Conservation (phyloP, 2,888 invertebrate species). For the Tromatobia lineatoria region DNA sequence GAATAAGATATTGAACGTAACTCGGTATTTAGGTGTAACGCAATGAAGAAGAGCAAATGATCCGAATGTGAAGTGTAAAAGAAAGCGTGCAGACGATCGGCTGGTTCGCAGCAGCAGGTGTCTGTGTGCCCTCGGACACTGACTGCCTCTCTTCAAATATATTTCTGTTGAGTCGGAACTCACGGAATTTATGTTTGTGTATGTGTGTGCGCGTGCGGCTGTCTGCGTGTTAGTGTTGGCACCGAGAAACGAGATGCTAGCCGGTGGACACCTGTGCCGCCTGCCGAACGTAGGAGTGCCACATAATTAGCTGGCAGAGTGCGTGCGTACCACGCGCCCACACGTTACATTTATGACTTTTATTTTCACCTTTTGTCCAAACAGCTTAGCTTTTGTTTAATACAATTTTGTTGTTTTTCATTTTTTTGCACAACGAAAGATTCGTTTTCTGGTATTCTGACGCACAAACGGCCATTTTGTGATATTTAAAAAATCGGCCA, state of each 20-base stretch:
- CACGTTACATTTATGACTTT: conserved; percentile 43
- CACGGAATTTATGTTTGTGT: conserved; percentile 36
- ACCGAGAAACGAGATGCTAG: conserved; percentile 68
- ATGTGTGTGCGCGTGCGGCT: background rate
- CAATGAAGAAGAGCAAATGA: conserved; percentile 7
- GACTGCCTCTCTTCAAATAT: conserved; percentile 43
- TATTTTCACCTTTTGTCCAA: conserved; percentile 1
- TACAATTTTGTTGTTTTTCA: background rate
- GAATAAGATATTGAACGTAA: conserved; percentile 1
- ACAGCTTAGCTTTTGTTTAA: background rate
- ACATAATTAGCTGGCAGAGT: conserved; percentile 75
- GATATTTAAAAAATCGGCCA: background rate
- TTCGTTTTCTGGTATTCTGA: background rate
- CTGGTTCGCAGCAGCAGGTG: conserved; percentile 60
- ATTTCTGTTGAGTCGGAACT: conserved; percentile 48
- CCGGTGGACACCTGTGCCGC: conserved; percentile 80
- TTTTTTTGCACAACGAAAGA: background rate
- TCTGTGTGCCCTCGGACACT: conserved; percentile 45
- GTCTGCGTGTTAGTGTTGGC: conserved; percentile 75
- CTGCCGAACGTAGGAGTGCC: conserved; percentile 76
- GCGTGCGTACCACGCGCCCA: conserved; percentile 73
- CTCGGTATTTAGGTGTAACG: background rate
- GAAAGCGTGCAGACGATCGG: conserved; percentile 29
- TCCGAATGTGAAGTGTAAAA: conserved; percentile 18
- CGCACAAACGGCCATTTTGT: background rate